Conservation (phyloP, 2,888 invertebrate species). For the Lysandra bellargus region DNA sequence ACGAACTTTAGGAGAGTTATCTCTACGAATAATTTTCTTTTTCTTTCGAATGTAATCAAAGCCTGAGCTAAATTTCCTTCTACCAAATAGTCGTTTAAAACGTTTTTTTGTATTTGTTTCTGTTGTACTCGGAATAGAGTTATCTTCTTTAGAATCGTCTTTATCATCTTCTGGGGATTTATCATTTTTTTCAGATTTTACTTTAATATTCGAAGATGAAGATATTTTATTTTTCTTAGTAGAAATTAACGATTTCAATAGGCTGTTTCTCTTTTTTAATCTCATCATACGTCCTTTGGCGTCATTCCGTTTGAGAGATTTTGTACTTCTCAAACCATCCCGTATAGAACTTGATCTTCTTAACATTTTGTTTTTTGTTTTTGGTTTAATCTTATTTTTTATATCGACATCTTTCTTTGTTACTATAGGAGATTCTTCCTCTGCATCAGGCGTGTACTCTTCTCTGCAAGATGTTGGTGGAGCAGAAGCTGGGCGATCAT, state of each 20-base stretch:
- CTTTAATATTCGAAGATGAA: constrained; percentile 57
- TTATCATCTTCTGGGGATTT: constrained; percentile 61
- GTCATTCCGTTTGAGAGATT: constrained; percentile 70
- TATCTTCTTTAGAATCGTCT: constrained; percentile 66
- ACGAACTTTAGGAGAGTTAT: constrained; percentile 67
- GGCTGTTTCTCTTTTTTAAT: constrained; percentile 72
- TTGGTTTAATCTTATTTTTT: constrained; percentile 67
- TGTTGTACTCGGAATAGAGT: constrained; percentile 50
- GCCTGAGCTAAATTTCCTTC: constrained; percentile 89
- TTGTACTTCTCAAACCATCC: constrained; percentile 73
- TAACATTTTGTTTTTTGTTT: constrained; percentile 68
- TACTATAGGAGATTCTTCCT: constrained; percentile 52
- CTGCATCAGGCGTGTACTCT: constrained; percentile 58
- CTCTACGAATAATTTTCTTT: constrained; percentile 85
- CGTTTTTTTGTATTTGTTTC: constrained; percentile 75
- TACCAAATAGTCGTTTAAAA: constrained; percentile 83
- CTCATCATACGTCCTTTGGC: constrained; percentile 70
- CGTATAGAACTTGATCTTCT: constrained; percentile 70
- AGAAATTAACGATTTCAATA: constrained; percentile 63
- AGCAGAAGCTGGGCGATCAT: constrained; percentile 89
- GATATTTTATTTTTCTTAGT: constrained; percentile 64
- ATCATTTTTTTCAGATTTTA: constrained; percentile 57
- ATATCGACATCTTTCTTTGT: constrained; percentile 60
- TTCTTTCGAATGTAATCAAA: constrained; percentile 95
- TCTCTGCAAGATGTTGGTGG: constrained; percentile 85